phyloP scores from a whole-genome alignment of 2,797 vertebrate species.

The Micropoecilia bifurca region DNA sequence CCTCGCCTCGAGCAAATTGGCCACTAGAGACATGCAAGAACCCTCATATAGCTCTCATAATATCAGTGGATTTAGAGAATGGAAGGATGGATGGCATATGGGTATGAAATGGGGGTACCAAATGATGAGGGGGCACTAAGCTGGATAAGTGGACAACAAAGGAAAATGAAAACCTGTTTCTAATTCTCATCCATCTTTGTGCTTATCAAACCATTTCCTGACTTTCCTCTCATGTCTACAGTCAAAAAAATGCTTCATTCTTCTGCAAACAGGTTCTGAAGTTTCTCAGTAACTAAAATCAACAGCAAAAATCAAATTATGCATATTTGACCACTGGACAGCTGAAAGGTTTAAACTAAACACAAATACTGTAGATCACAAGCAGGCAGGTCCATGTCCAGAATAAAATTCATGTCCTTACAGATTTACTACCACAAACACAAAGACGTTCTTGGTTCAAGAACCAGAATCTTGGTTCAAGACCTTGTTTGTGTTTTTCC shows the following conservation, averaged over 20 bases:
- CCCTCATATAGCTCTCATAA: background rate
- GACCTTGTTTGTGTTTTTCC: background rate
- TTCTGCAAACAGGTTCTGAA: background rate
- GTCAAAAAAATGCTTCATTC: background rate
- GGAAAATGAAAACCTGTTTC: background rate
- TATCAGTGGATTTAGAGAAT: background rate
- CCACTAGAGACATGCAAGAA: background rate
- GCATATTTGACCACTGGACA: background rate
- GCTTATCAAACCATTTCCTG: background rate
- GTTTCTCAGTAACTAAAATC: slow-evolving; percentile 6
- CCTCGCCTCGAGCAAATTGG: background rate
- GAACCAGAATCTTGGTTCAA: too few relatives aligned
- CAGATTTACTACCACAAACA: slow-evolving; percentile 19
- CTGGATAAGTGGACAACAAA: background rate
- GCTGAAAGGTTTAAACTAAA: background rate
- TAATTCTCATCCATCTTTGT: background rate
- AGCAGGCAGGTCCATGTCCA: background rate
- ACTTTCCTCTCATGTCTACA: background rate
- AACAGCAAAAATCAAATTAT: slow-evolving; percentile 20
- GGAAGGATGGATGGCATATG: background rate
- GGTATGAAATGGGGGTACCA: background rate
- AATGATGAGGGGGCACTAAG: background rate
- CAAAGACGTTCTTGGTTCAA: background rate
- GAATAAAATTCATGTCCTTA: slow-evolving; percentile 14
- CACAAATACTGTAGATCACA: slow-evolving; percentile 19